Percentiles rank a stretch among this genome's conserved stretches.
phyloP scores from a whole-genome alignment of 2,888 invertebrate genomes.

The Heteropelma amictum region DNA sequence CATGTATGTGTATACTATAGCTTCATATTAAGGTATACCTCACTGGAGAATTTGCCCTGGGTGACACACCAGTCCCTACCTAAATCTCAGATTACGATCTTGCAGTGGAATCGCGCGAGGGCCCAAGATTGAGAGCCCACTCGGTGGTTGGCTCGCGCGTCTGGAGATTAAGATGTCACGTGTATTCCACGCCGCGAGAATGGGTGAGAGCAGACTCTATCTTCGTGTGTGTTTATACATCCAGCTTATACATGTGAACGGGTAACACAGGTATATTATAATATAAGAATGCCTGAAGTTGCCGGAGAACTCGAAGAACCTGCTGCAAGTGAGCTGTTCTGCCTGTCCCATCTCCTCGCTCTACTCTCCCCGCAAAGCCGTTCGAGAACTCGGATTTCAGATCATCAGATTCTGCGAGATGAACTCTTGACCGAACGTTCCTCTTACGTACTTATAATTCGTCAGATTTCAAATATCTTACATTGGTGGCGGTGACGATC shows the following conservation, averaged over 20 bases:
- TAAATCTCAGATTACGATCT: slow-evolving; percentile 74
- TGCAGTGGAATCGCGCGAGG: slow-evolving; percentile 62
- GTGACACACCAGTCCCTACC: slow-evolving; percentile 64
- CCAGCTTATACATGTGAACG: neutral
- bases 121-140: slow-evolving; percentile 70
- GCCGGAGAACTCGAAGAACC: slow-evolving; percentile 43
- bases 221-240: neutral
- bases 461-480: no score
- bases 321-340: slow-evolving; percentile 42
- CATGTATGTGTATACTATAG: slow-evolving; percentile 37
- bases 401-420: slow-evolving; percentile 16
- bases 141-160: slow-evolving; percentile 60
- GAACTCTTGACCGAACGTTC: slow-evolving; percentile 19
- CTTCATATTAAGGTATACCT: slow-evolving; percentile 45
- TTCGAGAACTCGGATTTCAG: slow-evolving; percentile 42
- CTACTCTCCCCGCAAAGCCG: neutral
- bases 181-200: slow-evolving; percentile 59
- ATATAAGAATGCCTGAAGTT: slow-evolving; percentile 22
- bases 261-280: slow-evolving; percentile 10
- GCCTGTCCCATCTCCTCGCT: neutral
- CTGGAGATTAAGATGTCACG: slow-evolving; percentile 72
- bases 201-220: slow-evolving; percentile 26
- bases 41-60: slow-evolving; percentile 60
- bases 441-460: neutral
- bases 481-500: no score